These are phyloP conservation scores for Timema podura DNA, from an alignment of 2,888 invertebrate genomes.

Conservation along the genomic window DNA sequence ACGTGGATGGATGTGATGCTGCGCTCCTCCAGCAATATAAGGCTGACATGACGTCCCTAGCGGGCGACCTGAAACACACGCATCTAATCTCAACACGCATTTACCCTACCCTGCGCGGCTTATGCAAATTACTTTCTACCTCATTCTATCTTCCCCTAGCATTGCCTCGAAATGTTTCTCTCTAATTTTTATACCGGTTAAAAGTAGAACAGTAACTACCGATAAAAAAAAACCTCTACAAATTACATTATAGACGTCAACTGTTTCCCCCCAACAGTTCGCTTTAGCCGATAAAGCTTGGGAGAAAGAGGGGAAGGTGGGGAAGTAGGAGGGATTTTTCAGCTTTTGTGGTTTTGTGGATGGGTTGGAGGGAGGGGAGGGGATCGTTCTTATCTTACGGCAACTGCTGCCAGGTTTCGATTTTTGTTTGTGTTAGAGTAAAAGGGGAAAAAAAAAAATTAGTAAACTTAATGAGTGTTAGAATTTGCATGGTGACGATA, in stretches of 20 bases:
- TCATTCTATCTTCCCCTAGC: constrained; percentile 11
- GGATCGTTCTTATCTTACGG: constrained; percentile 18
- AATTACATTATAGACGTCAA: constrained; percentile 32
- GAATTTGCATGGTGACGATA: neutral
- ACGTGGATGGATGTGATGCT: constrained; percentile 19
- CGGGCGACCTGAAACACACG: neutral
- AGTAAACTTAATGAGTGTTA: constrained; percentile 9
- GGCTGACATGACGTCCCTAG: constrained; percentile 13
- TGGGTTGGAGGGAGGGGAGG: neutral
- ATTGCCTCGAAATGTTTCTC: neutral
- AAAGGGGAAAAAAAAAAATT: constrained; percentile 17
- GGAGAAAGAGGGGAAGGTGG: constrained; percentile 23
- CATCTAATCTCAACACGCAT: constrained; percentile 29
- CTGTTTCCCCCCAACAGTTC: constrained; percentile 20
- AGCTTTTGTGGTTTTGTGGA: too few species aligned
- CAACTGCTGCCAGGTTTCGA: constrained; percentile 17
- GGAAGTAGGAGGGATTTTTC: neutral
- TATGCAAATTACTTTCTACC: constrained; percentile 27
- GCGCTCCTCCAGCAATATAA: constrained; percentile 8
- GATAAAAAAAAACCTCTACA: constrained; percentile 30
- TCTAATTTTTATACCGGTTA: constrained; percentile 22
- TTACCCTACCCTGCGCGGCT: constrained; percentile 22
- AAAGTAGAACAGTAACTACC: constrained; percentile 18
- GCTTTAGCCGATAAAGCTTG: constrained; percentile 5
- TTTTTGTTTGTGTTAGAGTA: constrained; percentile 14